Evolutionary conservation across 1,140 invertebrate species (phyloP), one percentile per base, ranked within the genome.

Genomic region (Drosophila busckii): DNA sequence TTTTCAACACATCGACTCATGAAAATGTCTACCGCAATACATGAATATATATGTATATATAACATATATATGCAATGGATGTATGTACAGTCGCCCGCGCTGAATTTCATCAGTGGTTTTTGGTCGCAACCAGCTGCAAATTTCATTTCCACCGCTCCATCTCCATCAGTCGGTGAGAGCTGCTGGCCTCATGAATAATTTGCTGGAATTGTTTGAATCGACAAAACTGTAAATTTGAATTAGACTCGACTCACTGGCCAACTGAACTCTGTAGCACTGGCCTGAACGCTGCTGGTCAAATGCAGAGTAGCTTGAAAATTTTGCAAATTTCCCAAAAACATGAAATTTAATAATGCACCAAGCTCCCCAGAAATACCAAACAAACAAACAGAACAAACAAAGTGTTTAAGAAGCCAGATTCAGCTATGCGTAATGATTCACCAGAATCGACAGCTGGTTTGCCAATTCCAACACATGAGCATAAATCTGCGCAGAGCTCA

Each of bases 191-290:
- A 28, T 61, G 44, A 40, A 62, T 55, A 62, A 62, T 66, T 61
- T 62, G 29, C 22, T 15, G n/a, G 48, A 62, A 62, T 56, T 66
- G 40, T 37, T 44, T 54, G 42, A 54, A 38, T 41, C 38, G 44
- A 28, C 53, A 31, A 12, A 49, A 48, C 32, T 48, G 58, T 48
- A 56, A 62, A 66, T 62, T 62, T 62, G 32, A 49, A 62, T 66
- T 66, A 44, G 25, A 50, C 20, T 28, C 28, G 19, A 35, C 22
- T 28, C 15, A 40, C 6, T 53, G 12, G 20, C 4, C n/a, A 50
- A 38, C 32, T 35, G 13, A 37, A 32, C 15, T 10, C 2, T 6
- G 12, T 17, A 7, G 22, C 10, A 25, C 23, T 29, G 41, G 7
- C 15, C 25, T 15, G 7, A 32, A 32, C 5, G 4, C 13, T 13